These are phyloP conservation scores for Manis crassicaudata DNA, from an alignment of 2,797 vertebrate species.

Conservation along the genomic window DNA sequence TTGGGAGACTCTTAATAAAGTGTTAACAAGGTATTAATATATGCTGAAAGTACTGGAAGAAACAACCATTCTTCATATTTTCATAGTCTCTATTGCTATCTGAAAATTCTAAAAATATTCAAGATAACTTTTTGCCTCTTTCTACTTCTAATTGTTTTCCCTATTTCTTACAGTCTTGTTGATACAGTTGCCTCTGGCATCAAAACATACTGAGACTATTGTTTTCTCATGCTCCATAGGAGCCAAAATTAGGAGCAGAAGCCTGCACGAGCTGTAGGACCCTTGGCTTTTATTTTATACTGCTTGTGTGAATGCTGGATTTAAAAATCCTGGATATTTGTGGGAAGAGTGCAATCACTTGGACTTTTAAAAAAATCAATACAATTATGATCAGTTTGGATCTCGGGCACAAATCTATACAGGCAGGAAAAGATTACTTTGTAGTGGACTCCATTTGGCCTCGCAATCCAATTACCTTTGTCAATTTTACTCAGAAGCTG, in stretches of 20 bases:
- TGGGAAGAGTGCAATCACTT: not conserved
- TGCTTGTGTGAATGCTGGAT: not conserved
- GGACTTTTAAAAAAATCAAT: not conserved
- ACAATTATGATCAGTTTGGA: not conserved
- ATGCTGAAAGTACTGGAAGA: not conserved
- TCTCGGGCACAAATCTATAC: not conserved
- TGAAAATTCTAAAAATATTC: not conserved
- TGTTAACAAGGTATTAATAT: not conserved
- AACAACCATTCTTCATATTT: not conserved
- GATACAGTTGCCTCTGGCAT: not conserved
- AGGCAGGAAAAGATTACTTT: not conserved
- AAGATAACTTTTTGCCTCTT: not conserved
- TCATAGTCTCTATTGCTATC: not conserved
- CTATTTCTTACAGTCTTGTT: constrained; percentile 27
- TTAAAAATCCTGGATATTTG: not conserved
- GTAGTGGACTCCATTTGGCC: not conserved
- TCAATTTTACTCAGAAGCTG: not conserved
- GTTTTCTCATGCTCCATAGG: not conserved
- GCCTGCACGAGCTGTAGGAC: not conserved
- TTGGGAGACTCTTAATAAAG: not conserved
- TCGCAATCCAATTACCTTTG: not conserved
- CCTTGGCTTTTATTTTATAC: not conserved
- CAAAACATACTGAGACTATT: not conserved
- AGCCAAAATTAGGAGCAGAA: not conserved
- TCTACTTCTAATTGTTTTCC: not conserved